Conservation (phyloP, 2,888 invertebrate genomes). For the Pardosa pseudoannulata region DNA sequence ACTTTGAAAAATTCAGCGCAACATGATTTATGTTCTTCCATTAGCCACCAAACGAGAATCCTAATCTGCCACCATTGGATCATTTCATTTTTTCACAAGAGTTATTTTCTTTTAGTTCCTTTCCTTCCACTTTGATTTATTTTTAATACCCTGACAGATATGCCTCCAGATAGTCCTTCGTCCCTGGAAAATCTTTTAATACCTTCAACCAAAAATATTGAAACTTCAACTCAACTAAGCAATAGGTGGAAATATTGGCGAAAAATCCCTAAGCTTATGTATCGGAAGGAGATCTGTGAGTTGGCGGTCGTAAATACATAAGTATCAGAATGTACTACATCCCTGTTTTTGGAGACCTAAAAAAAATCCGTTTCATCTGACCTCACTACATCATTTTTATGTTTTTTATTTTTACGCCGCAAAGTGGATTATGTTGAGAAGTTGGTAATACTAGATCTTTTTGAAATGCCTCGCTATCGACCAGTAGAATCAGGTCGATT, state of each 20-base stretch:
- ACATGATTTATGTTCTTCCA: too few relatives aligned
- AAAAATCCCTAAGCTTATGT: not conserved
- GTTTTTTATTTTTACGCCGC: conserved; percentile 2
- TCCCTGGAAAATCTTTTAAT: too few relatives aligned
- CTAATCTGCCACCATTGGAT: too few relatives aligned
- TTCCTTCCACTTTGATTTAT: too few relatives aligned
- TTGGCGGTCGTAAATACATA: not conserved
- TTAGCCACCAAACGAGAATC: too few relatives aligned
- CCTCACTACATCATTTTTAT: not conserved
- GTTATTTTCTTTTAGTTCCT: too few relatives aligned
- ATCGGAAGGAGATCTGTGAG: conserved; percentile 16
- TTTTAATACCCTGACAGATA: too few relatives aligned
- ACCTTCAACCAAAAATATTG: too few relatives aligned
- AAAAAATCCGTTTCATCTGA: not conserved
- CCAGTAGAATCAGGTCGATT: conserved; percentile 45
- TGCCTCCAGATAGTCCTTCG: too few relatives aligned
- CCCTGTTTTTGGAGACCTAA: not conserved
- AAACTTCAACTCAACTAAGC: not conserved
- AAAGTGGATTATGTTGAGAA: conserved; percentile 61
- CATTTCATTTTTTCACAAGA: too few relatives aligned
- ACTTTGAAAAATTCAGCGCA: too few relatives aligned
- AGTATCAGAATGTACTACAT: not conserved
- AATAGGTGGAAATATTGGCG: not conserved
- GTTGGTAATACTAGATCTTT: conserved; percentile 52
- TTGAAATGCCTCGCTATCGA: conserved; percentile 26